Percentiles rank a stretch among this genome's conserved stretches.
These are phyloP conservation scores for Chitala chitala DNA, from an alignment of 2,113 vertebrate genomes.

Conservation along the genomic window DNA sequence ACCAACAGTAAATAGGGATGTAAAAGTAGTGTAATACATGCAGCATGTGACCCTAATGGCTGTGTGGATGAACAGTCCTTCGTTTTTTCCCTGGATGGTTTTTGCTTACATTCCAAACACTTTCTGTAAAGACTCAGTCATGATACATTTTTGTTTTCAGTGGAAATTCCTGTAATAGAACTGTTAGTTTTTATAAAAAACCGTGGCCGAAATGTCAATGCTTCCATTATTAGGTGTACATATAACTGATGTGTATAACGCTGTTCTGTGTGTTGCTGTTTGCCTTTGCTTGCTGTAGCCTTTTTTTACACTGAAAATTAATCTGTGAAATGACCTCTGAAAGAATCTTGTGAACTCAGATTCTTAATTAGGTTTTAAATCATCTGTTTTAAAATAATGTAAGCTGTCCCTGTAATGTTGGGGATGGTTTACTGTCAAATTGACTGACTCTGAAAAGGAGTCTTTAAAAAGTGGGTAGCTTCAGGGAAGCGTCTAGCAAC, in stretches of 20 bases:
- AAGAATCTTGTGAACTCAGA: not conserved
- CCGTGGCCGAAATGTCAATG: not conserved
- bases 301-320: not conserved
- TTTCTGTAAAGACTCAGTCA: conserved; percentile 11
- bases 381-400: not conserved
- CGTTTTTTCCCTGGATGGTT: too few species aligned
- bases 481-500: not conserved
- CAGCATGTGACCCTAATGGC: too few species aligned
- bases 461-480: not conserved
- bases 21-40: too few species aligned
- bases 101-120: conserved; percentile 9
- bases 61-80: too few species aligned
- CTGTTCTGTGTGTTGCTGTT: not conserved
- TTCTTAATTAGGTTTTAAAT: not conserved
- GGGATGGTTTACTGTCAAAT: not conserved
- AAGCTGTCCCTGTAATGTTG: not conserved
- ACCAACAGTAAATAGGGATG: too few species aligned
- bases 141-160: too few species aligned
- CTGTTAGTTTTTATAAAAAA: not conserved
- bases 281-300: not conserved
- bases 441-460: not conserved
- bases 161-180: too few species aligned
- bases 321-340: not conserved
- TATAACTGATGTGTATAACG: too few species aligned
- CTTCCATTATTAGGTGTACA: too few species aligned